phyloP scores from a whole-genome alignment of 2,888 invertebrate species.

The Mimas tiliae region DNA sequence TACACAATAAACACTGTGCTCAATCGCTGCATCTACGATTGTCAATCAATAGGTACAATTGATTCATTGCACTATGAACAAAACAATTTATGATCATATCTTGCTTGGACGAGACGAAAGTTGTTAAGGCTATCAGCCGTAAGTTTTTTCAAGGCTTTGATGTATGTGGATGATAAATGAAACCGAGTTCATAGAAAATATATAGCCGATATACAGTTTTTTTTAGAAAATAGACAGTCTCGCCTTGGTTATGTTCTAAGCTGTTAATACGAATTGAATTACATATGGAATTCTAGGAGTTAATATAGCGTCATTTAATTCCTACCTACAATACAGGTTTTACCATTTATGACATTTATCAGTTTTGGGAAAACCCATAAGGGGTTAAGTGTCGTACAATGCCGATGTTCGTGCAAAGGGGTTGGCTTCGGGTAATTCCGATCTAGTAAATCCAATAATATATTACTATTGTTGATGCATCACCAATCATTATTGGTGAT shows the following conservation, averaged over 20 bases:
- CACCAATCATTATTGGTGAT: too few species aligned
- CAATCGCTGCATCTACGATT: conserved; percentile 41
- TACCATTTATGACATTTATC: neutral
- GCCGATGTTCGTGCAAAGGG: too few species aligned
- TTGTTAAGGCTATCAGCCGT: neutral
- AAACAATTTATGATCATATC: conserved; percentile 37
- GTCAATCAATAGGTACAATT: conserved; percentile 47
- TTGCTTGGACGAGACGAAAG: neutral
- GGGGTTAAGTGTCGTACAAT: neutral
- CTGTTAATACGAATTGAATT: neutral
- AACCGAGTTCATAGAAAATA: neutral
- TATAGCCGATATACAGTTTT: neutral
- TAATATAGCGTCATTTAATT: too few species aligned
- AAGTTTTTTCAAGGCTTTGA: conserved; percentile 1
- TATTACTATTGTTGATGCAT: too few species aligned
- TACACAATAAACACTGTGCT: conserved; percentile 15
- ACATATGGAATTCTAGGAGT: neutral
- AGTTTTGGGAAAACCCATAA: neutral
- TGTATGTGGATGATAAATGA: neutral
- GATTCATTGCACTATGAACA: conserved; percentile 42
- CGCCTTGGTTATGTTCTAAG: neutral
- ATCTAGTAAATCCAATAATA: too few species aligned
- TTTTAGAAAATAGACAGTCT: neutral
- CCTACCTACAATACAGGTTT: too few species aligned
- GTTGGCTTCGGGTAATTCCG: too few species aligned